A percentile compares a stretch with the other conserved stretches of the same genome.
Conservation (phyloP, 2,888 invertebrate genomes). For the Theodoxus fluviatilis region DNA sequence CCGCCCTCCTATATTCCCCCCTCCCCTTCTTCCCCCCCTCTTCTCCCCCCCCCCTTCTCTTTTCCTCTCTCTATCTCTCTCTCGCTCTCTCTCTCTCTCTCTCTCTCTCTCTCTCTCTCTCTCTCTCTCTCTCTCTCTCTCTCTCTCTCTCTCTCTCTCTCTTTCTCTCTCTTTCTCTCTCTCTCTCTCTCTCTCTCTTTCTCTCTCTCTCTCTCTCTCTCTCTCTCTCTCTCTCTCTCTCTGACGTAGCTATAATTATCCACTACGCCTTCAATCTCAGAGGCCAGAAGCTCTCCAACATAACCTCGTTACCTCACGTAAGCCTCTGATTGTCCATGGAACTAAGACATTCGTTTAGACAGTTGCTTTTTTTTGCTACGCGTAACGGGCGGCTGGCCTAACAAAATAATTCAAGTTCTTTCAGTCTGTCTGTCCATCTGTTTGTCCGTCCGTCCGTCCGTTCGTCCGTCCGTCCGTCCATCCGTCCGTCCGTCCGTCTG, state of each 20-base stretch:
- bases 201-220: constrained; percentile 21
- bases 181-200: background rate
- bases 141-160: background rate
- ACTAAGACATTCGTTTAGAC: no score
- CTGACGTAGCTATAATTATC: background rate
- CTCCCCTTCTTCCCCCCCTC: background rate
- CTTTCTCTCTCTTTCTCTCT: background rate
- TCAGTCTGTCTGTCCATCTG: no score
- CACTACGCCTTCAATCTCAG: no score
- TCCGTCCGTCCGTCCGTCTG: no score
- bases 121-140: constrained; percentile 4
- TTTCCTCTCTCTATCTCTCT: background rate
- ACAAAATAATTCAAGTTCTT: no score
- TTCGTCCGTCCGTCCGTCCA: no score
- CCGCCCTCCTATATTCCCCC: background rate
- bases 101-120: constrained; percentile 14
- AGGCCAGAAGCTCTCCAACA: no score
- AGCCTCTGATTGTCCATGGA: no score
- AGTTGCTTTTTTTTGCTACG: no score
- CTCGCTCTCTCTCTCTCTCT: background rate
- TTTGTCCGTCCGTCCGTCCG: no score
- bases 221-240: background rate
- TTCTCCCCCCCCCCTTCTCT: background rate
- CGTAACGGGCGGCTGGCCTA: no score
- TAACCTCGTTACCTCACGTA: no score